Evolutionary conservation across 2,797 vertebrate species (phyloP), one percentile per base, ranked within the genome.

Genomic region (Parotocinclus haroldoi): DNA sequence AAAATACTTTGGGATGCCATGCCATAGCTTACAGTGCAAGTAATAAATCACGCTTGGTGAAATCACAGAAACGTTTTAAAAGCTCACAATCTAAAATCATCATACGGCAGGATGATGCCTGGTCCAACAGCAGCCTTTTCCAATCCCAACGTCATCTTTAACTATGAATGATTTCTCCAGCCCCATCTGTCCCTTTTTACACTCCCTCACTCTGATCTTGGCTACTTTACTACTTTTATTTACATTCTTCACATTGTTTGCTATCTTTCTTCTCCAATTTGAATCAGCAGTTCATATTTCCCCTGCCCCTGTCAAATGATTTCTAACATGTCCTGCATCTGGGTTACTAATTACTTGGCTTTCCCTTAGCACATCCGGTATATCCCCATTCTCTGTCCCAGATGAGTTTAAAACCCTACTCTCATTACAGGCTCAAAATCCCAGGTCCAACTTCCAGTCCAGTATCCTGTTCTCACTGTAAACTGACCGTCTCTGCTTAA

Each of bases 111-210:
- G 56, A 39, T 69, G 64, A 71, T 66, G 45, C 65, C 53, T 63
- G 66, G 58, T 80, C 76, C 78, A 80, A 76, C 79, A 69, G 77
- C 69, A 80, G 66, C 78, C 52, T 65, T 76, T 73, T 71, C 52
- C 14, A 63, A 17, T 11, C 53, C n/a, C 83, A 84, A 86, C 84
- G 85, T 82, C 68, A 78, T 72, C 37, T 69, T 86, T 79, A 89
- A 84, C 82, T 60, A 68, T 45, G 86, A 87, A 88, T 87, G 82
- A 73, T 72, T 86, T 85, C 74, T 80, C 75, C 88, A 87, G 84
- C 71, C 74, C 63, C 3, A 36, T 60, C 66, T 77, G 64, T 75
- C 69, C 72, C 52, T 38, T 36, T 42, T 54, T 50, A 66, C 52
- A 27, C 16, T 11, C 71, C 58, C 69, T 63, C 51, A 50, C 71